Percentiles rank a stretch among this genome's conserved stretches.
These are phyloP conservation scores for Ophthalmolycus amberensis DNA, from an alignment of 2,113 vertebrate genomes.

Conservation along the genomic window DNA sequence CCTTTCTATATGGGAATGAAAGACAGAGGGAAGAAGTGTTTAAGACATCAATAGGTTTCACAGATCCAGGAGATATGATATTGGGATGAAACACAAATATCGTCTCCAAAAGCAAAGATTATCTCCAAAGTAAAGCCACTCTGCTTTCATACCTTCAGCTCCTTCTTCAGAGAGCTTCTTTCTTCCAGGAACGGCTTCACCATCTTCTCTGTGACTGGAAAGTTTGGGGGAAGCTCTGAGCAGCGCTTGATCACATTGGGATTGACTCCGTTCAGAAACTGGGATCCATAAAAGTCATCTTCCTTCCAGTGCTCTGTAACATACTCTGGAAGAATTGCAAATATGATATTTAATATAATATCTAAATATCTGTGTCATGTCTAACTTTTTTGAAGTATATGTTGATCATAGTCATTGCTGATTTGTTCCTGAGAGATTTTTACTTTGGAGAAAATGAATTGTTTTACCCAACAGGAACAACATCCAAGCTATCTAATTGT, in stretches of 20 bases:
- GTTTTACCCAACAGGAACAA: background rate
- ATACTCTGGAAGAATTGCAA: background rate
- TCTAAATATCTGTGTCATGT: background rate
- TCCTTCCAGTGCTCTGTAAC: too few species aligned
- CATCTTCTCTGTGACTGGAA: too few species aligned
- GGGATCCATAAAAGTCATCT: too few species aligned
- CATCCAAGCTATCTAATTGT: background rate
- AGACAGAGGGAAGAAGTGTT: background rate
- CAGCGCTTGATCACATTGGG: too few species aligned
- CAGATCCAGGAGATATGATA: background rate
- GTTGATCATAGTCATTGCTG: background rate
- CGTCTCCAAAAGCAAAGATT: background rate
- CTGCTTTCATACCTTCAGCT: slow-evolving; percentile 85
- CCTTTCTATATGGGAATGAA: slow-evolving; percentile 77
- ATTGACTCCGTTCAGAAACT: too few species aligned
- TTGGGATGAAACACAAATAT: background rate
- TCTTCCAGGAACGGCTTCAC: too few species aligned
- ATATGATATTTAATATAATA: background rate
- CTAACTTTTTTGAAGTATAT: background rate
- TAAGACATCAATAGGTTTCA: background rate
- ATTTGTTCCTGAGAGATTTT: background rate
- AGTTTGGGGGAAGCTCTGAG: too few species aligned
- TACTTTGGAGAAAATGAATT: background rate
- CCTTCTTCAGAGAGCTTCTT: slow-evolving; percentile 37
- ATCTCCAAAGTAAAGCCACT: background rate